Conservation (phyloP, 2,888 invertebrate species). For the Steinernema hermaphroditum region DNA sequence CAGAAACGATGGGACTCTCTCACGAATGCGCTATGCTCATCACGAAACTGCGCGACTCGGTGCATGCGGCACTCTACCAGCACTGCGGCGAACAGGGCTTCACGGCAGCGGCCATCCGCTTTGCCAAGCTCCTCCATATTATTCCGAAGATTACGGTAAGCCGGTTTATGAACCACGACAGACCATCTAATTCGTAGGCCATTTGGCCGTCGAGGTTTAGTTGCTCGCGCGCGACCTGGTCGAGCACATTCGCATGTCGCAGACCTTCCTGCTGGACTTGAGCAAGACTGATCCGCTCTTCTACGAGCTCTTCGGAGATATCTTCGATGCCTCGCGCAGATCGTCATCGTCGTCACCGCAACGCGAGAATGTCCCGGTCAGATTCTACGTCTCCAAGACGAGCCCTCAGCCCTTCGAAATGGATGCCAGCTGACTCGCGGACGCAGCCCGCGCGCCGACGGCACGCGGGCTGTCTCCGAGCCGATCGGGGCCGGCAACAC, state of each 20-base stretch:
- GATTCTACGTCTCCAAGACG: constrained; percentile 11
- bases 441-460: constrained; percentile 23
- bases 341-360: constrained; percentile 17
- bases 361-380: constrained; percentile 10
- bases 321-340: constrained; percentile 41
- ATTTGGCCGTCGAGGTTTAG: constrained; percentile 37
- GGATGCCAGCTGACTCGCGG: constrained; percentile 30
- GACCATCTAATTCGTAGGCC: constrained; percentile 26
- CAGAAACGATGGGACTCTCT: constrained; percentile 50
- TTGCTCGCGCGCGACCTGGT: constrained; percentile 54
- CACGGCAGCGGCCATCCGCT: constrained; percentile 48
- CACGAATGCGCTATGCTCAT: constrained; percentile 44
- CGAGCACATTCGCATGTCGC: constrained; percentile 56
- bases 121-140: constrained; percentile 55
- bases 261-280: constrained; percentile 42
- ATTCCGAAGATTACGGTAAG: constrained; percentile 57
- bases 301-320: constrained; percentile 62
- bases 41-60: constrained; percentile 48
- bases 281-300: constrained; percentile 45
- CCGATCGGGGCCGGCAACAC: constrained; percentile 29
- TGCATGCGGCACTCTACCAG: constrained; percentile 56
- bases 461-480: constrained; percentile 25
- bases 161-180: neutral
- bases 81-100: constrained; percentile 37
- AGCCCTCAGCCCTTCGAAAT: constrained; percentile 25